Evolutionary conservation across 1,140 invertebrate genomes (phyloP), one percentile per base, ranked within the genome.

Genomic region (Panagrolaimus sp.): DNA sequence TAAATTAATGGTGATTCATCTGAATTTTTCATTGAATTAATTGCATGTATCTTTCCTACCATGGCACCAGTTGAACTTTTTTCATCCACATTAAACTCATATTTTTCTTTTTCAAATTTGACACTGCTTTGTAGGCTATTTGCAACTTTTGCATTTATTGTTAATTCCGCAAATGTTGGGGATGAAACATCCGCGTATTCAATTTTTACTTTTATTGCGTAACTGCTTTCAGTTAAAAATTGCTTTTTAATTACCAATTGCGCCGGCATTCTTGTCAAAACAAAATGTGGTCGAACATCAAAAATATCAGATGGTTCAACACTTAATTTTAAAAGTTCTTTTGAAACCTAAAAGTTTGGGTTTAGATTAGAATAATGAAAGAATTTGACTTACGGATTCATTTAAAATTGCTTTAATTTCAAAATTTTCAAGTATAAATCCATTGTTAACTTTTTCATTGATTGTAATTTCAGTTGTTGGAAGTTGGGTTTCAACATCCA

Each of bases 241-340:
- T 58, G 52, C 14, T 58, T 58, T 58, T 58, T 58, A 12, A 58
- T 28, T 12, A 17, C 28, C 1, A 58, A 26, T 21, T 58, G 21
- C 14, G 52, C 15, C 0, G 52, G 52, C 52, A 58, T 58, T 58
- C 28, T 58, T 10, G 52, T n/a, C 8, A 58, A 26, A 24, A 58
- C 52, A 14, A 26, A 58, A 21, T 58, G 52, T 26, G 52, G 52
- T 12, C 21, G 21, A 17, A 58, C 17, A 28, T 58, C 52, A 21
- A 58, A 58, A 6, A 58, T 58, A 28, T 58, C 52, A 21, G 52
- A 58, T 21, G 52, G 52, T 21, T 58, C 52, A 2, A 58, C n/a
- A 2, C 14, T 26, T 58, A 58, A 5, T 21, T 58, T n/a, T 12
- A 58, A 12, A 21, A 58, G 21, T 21, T 58, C 52, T 17, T 58